phyloP scores from a whole-genome alignment of 2,888 invertebrate species.

The Drosophila colorata region DNA sequence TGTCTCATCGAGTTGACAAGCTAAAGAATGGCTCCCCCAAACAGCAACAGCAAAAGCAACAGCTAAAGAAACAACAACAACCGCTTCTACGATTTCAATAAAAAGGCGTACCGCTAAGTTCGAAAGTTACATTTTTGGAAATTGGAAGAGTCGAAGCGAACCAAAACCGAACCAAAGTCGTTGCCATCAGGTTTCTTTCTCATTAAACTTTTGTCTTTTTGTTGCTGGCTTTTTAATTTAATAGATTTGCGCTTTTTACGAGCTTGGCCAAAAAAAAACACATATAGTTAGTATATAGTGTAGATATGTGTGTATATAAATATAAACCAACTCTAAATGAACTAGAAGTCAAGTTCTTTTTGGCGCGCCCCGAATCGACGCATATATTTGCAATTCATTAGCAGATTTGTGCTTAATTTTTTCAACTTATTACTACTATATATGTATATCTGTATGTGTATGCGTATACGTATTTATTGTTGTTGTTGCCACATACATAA shows the following conservation, averaged over 20 bases:
- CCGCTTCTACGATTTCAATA: slow-evolving; percentile 50
- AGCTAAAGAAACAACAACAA: slow-evolving; percentile 31
- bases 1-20: slow-evolving; percentile 81
- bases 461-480: neutral
- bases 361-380: slow-evolving; percentile 67
- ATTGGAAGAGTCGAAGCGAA: slow-evolving; percentile 52
- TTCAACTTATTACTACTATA: slow-evolving; percentile 48
- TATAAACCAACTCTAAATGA: slow-evolving; percentile 59
- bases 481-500: slow-evolving; percentile 63
- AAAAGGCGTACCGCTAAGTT: slow-evolving; percentile 81
- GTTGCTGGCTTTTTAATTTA: slow-evolving; percentile 63
- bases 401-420: slow-evolving; percentile 67
- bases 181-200: slow-evolving; percentile 73
- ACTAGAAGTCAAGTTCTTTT: slow-evolving; percentile 81
- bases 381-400: slow-evolving; percentile 80
- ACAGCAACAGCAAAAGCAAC: slow-evolving; percentile 37
- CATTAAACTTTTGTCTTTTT: slow-evolving; percentile 66
- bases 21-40: slow-evolving; percentile 75
- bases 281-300: slow-evolving; percentile 22
- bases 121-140: slow-evolving; percentile 82
- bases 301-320: slow-evolving; percentile 13
- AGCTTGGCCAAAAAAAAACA: slow-evolving; percentile 45
- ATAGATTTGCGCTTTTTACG: slow-evolving; percentile 74
- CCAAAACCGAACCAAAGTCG: slow-evolving; percentile 17
- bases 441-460: slow-evolving; percentile 6